Percentiles rank a stretch among this genome's conserved stretches.
Conservation (phyloP, 2,888 invertebrate species). For the Empis livida region DNA sequence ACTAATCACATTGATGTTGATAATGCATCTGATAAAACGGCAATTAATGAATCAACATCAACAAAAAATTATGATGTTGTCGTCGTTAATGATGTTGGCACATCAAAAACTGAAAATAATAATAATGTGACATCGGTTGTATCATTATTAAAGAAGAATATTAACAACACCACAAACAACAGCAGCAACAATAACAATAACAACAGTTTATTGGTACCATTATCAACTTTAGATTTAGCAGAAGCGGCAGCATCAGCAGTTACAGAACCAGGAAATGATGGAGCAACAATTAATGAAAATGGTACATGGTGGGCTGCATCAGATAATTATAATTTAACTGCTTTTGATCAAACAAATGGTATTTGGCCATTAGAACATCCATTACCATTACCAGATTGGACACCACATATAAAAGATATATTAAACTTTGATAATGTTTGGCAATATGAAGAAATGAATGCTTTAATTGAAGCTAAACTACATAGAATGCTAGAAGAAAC, state of each 20-base stretch:
- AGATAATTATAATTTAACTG: conserved; percentile 34
- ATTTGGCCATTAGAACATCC: conserved; percentile 57
- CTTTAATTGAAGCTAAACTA: conserved; percentile 64
- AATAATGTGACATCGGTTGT: neutral
- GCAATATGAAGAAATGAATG: conserved; percentile 68
- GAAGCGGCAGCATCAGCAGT: conserved; percentile 17
- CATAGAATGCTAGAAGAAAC: conserved; percentile 70
- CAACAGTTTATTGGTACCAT: neutral
- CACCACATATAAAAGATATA: conserved; percentile 36
- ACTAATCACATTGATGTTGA: conserved; percentile 1
- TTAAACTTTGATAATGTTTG: conserved; percentile 34
- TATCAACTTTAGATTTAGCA: too few species aligned
- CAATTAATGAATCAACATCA: neutral
- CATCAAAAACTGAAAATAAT: conserved; percentile 5
- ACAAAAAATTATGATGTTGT: neutral
- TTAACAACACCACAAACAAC: conserved; percentile 8
- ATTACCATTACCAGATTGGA: conserved; percentile 66
- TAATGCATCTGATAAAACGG: neutral
- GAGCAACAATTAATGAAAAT: neutral
- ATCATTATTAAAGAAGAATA: conserved; percentile 5
- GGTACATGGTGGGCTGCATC: conserved; percentile 23
- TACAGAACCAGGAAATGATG: conserved; percentile 5
- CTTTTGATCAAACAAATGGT: conserved; percentile 38
- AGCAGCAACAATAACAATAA: conserved; percentile 7
- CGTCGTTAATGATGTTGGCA: conserved; percentile 4